Evolutionary conservation across 2,113 vertebrate genomes (phyloP).

Genomic region (Carollia perspicillata): DNA sequence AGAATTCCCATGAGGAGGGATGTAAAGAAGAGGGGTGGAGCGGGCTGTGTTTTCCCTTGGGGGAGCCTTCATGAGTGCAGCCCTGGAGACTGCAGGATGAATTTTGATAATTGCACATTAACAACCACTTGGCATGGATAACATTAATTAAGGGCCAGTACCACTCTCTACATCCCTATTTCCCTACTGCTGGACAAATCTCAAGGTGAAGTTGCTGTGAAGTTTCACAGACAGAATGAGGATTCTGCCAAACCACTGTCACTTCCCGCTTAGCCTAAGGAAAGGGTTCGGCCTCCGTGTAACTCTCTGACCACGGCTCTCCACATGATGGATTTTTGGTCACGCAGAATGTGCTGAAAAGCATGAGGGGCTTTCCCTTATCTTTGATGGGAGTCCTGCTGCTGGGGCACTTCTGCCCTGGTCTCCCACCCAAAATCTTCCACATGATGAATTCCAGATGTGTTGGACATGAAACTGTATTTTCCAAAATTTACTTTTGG

Average conservation of each 20-base stretch:
- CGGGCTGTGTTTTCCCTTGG: background rate
- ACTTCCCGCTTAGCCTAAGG: background rate
- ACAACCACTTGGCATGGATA: background rate
- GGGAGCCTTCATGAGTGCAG: accelerated
- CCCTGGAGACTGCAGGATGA: background rate
- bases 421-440: background rate
- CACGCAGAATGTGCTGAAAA: background rate
- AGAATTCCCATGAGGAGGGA: background rate
- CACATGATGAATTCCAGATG: background rate
- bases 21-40: background rate
- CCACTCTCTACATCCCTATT: background rate
- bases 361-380: background rate
- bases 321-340: background rate
- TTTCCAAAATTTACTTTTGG: background rate
- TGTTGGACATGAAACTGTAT: background rate
- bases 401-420: accelerated
- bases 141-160: background rate
- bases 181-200: background rate
- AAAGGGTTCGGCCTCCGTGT: background rate
- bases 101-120: background rate
- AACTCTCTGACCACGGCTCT: background rate
- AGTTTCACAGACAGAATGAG: background rate
- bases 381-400: background rate
- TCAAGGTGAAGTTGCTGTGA: background rate
- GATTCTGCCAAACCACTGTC: background rate